A percentile compares a stretch with the other conserved stretches of the same genome.
Conservation (phyloP, 2,113 vertebrate genomes). For the Hippocampus abdominalis region DNA sequence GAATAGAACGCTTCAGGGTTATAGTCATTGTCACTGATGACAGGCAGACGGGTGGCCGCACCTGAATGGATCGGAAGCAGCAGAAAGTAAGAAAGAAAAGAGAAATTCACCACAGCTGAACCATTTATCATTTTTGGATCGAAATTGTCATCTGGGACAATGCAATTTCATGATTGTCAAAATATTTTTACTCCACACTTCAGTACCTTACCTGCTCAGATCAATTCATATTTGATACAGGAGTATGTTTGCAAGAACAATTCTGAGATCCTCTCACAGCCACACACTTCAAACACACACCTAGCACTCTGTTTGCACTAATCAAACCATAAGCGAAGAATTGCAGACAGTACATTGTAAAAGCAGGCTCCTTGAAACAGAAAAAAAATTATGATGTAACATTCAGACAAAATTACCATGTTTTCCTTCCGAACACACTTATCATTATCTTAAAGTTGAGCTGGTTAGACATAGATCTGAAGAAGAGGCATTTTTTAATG, state of each 20-base stretch:
- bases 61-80: neutral
- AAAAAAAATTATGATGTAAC: neutral
- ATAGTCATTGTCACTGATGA: conserved; percentile 40
- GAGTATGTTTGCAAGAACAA: conserved; percentile 44
- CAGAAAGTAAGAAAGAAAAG: neutral
- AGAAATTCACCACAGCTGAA: neutral
- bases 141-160: no score
- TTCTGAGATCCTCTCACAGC: conserved; percentile 22
- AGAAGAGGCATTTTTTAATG: conserved; percentile 52
- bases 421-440: conserved; percentile 33
- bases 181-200: no score
- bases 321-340: conserved; percentile 31
- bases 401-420: conserved; percentile 29
- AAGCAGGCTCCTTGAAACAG: neutral
- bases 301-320: conserved; percentile 40
- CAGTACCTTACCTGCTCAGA: conserved; percentile 15
- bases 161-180: no score
- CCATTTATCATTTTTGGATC: no score
- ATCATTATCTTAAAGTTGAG: neutral
- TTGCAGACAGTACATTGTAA: neutral
- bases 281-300: conserved; percentile 10
- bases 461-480: neutral
- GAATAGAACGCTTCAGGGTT: conserved; percentile 57
- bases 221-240: conserved; percentile 33
- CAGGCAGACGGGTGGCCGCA: conserved; percentile 29